Base-by-base conservation (phyloP, 2,888 invertebrate genomes). In the Drosophila atripex region DNA sequence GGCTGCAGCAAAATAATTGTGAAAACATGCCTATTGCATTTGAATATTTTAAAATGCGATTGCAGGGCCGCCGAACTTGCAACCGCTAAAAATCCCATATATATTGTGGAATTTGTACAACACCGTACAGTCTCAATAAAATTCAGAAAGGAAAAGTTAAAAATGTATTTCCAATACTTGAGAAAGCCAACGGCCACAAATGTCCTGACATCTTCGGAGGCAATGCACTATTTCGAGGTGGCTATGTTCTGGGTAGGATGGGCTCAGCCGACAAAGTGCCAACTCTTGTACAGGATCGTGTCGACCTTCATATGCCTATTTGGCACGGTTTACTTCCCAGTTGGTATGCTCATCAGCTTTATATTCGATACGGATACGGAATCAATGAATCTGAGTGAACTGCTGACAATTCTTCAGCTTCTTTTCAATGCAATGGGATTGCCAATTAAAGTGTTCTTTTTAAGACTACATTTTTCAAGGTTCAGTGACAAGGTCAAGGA, bases 401-500 rank as follows among this genome's bases (percentile, higher is more conserved):
- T 86, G 0, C 58, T 86, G 0, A 78, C 77, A 0, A 78, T 83
- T 0, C 25, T 74, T 23, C 76, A 79, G 11, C 47, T 60, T 1
- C 54, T 53, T 4, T 5, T 79, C 1, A 77, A 79, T 66, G 32
- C 43, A 0, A 57, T 72, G 6, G 71, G 69, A 5, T 65, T 71
- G 1, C 60, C 75, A 0, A 12, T 50, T 1, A 73, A 75, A 3
- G 49, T 51, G 8, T 0, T 69, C 0, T 14, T 69, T n/a, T 9
- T 16, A 8, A 32, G 71, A 14, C 46, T 68, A n/a, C 52, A 51
- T 3, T 25, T 52, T 0, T 6, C 25, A 18, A 41, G 49, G 5
- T 43, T 39, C 0, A 28, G 28, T 28, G 4, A 38, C 6, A 52
- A 30, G 16, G 38, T 51, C 25, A 47, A 59, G 14, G 1, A 38